phyloP scores from a whole-genome alignment of 1,140 invertebrate species.

The Coenobita brevimanus region DNA sequence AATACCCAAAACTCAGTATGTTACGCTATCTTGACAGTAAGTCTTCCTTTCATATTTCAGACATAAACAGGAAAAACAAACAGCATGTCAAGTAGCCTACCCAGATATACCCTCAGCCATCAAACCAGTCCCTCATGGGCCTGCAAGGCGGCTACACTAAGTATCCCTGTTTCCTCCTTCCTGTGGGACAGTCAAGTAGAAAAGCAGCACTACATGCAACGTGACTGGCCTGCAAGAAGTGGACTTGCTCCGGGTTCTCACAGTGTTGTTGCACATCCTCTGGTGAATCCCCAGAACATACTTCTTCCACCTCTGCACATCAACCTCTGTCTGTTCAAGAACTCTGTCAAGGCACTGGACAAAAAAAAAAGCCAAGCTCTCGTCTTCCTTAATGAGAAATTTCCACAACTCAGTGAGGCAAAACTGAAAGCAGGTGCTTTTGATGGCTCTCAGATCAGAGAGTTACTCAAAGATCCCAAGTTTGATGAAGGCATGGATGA shows the following conservation, averaged over 20 bases:
- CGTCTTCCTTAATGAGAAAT: background rate
- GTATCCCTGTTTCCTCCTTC: too few relatives aligned
- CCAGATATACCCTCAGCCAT: too few relatives aligned
- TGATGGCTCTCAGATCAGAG: constrained; percentile 1
- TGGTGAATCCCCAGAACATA: background rate
- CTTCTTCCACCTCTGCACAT: constrained; percentile 24
- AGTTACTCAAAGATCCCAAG: constrained; percentile 1
- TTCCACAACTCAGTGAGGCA: background rate
- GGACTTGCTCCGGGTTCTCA: background rate
- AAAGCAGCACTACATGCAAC: background rate
- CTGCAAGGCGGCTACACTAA: too few relatives aligned
- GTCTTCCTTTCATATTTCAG: too few relatives aligned
- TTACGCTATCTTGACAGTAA: too few relatives aligned
- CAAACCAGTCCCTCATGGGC: too few relatives aligned
- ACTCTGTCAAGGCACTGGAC: constrained; percentile 19
- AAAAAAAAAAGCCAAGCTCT: background rate
- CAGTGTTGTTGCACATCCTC: background rate
- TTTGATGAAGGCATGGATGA: background rate
- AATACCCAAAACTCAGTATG: too few relatives aligned
- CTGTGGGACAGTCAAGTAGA: constrained; percentile 15
- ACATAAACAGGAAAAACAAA: too few relatives aligned
- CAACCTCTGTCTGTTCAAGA: constrained; percentile 12
- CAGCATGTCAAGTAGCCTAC: too few relatives aligned
- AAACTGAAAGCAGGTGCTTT: constrained; percentile 3
- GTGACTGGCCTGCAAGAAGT: too few relatives aligned